Conservation (phyloP, 2,888 invertebrate genomes). For the Hartigia nigra region DNA sequence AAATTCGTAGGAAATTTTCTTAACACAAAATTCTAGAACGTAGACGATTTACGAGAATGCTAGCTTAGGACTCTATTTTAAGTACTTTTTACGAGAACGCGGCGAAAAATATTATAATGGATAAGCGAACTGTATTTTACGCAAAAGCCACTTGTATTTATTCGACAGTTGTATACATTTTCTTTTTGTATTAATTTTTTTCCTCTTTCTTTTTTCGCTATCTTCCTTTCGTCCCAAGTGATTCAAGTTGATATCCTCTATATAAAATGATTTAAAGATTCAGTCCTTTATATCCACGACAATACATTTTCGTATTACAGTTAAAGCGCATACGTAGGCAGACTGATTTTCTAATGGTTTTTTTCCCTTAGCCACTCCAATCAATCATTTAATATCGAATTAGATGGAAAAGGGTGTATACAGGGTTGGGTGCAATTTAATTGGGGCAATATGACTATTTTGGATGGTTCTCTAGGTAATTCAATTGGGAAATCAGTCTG, state of each 20-base stretch:
- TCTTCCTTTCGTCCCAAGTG: not conserved
- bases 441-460: too few species aligned
- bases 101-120: slow-evolving; percentile 33
- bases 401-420: not conserved
- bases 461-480: not conserved
- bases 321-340: not conserved
- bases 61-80: slow-evolving; percentile 60
- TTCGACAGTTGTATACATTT: slow-evolving; percentile 53
- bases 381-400: not conserved
- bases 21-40: slow-evolving; percentile 48
- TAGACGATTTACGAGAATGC: slow-evolving; percentile 45
- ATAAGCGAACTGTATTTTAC: slow-evolving; percentile 52
- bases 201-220: not conserved
- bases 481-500: slow-evolving; percentile 3
- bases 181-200: slow-evolving; percentile 24
- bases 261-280: not conserved
- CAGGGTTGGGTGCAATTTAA: not conserved
- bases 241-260: not conserved
- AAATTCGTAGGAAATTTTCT: slow-evolving; percentile 33
- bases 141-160: slow-evolving; percentile 52
- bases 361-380: not conserved
- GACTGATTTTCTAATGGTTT: not conserved
- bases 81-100: slow-evolving; percentile 53
- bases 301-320: not conserved
- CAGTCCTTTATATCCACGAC: not conserved